Evolutionary conservation across 2,888 invertebrate genomes (phyloP), one percentile per base, ranked within the genome.

Genomic region (Drosophila picticornis): DNA sequence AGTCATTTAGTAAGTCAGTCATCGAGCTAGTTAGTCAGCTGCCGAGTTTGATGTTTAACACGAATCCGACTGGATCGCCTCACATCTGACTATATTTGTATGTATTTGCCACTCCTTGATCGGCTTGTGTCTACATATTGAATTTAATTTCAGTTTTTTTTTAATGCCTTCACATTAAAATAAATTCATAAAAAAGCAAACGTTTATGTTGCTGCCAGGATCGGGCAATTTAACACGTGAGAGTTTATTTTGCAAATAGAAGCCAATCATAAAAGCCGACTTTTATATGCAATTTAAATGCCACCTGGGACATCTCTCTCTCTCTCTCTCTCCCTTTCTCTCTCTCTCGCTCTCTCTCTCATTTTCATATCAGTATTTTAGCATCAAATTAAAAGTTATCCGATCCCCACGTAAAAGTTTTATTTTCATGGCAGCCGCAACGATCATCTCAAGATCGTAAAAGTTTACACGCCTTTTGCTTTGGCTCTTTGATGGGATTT

Each of bases 171-270:
- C 57, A 34, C 71, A 74, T 72, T 72, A 77, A 77, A 85, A 69
- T 69, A 61, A 75, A 74, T 80, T 59, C 72, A 67, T 25, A 34
- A 34, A 68, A 69, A 65, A 34, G 59, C 67, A 72, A 62, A 62
- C 53, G 74, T 32, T 52, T 50, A 61, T 48, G 55, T 38, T 63
- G 38, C 43, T 51, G 59, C 52, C 59, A 68, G 57, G 65, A 72
- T 75, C 78, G 57, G 48, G 66, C 80, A 70, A 73, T 81, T 85
- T 74, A 87, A 78, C 84, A 83, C 85, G 73, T 87, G 67, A 84
- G 85, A 87, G 87, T 87, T 87, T 84, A 86, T 83, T 83, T 75
- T 51, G 85, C 85, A 78, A 87, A 85, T 87, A 87, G 85, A 87
- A 87, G 83, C 78, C 75, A 69, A 78, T 69, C 85, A 85, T 85